Conservation (phyloP, 2,888 invertebrate species). For the Oxystoma pomonae region DNA sequence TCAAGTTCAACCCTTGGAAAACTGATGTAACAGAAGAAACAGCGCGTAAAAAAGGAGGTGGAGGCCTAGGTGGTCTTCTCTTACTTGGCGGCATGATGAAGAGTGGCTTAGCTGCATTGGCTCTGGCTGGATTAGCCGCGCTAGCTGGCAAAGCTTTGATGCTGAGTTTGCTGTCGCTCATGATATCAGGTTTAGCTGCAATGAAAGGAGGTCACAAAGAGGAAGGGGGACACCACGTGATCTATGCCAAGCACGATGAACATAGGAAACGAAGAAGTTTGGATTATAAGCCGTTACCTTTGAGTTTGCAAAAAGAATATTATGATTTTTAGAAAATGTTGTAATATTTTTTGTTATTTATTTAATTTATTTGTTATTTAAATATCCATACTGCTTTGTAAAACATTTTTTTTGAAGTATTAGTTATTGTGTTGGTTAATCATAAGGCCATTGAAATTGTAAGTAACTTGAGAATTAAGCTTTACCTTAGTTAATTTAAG, state of each 20-base stretch:
- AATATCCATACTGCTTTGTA: no score
- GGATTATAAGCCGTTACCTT: conserved; percentile 15
- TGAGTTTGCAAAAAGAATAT: conserved; percentile 11
- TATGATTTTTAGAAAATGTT: not conserved
- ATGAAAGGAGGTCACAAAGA: conserved; percentile 40
- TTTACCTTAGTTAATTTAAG: no score
- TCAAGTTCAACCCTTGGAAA: conserved; percentile 59
- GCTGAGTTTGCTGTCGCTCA: conserved; percentile 71
- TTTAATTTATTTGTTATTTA: not conserved
- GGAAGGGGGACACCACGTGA: conserved; percentile 48
- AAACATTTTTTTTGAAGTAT: no score
- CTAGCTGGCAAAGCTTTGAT: conserved; percentile 75
- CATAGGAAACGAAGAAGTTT: conserved; percentile 13
- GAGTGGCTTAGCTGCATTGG: conserved; percentile 68
- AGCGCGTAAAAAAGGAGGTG: conserved; percentile 31
- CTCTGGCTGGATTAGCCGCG: conserved; percentile 64
- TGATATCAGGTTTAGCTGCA: conserved; percentile 65
- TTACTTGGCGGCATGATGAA: conserved; percentile 52
- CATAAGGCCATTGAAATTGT: no score
- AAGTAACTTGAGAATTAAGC: no score
- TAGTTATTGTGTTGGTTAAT: no score
- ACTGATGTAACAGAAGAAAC: conserved; percentile 50
- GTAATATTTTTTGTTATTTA: not conserved
- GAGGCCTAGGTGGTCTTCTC: conserved; percentile 46
- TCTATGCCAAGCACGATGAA: not conserved